A percentile compares a stretch with the other conserved stretches of the same genome.
These are phyloP conservation scores for Porites evermanni DNA, from an alignment of 92 coral and sea anemone species.

Conservation along the genomic window DNA sequence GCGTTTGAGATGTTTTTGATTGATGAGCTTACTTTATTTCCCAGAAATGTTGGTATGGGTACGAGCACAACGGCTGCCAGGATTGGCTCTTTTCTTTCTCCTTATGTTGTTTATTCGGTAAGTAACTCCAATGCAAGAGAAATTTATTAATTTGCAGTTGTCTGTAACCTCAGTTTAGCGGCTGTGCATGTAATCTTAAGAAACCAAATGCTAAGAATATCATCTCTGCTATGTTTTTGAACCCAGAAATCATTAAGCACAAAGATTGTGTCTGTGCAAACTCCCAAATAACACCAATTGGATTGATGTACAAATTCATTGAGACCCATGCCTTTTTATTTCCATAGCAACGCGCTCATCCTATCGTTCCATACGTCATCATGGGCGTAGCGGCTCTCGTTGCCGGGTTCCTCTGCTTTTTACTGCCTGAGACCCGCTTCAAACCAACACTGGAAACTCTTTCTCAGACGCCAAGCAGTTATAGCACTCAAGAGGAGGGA, in stretches of 20 bases:
- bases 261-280: not conserved
- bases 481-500: not conserved
- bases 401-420: constrained; percentile 64
- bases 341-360: constrained; percentile 50
- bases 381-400: constrained; percentile 57
- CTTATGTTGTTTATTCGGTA: constrained; percentile 59
- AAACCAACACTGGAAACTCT: constrained; percentile 58
- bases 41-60: constrained; percentile 58
- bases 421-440: constrained; percentile 68
- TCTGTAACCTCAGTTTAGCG: not conserved
- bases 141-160: too few species aligned
- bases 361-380: constrained; percentile 64
- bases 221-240: not conserved
- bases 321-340: not conserved
- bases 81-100: constrained; percentile 61
- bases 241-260: not conserved
- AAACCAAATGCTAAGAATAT: not conserved
- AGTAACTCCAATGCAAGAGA: not conserved
- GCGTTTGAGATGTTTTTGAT: too few species aligned
- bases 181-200: not conserved
- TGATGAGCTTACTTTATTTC: too few species aligned
- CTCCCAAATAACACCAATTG: not conserved
- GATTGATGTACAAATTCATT: not conserved
- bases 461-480: not conserved
- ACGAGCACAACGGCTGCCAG: constrained; percentile 57